These are phyloP conservation scores for Coregonus clupeaformis DNA, from an alignment of 2,113 vertebrate species.

Conservation along the genomic window DNA sequence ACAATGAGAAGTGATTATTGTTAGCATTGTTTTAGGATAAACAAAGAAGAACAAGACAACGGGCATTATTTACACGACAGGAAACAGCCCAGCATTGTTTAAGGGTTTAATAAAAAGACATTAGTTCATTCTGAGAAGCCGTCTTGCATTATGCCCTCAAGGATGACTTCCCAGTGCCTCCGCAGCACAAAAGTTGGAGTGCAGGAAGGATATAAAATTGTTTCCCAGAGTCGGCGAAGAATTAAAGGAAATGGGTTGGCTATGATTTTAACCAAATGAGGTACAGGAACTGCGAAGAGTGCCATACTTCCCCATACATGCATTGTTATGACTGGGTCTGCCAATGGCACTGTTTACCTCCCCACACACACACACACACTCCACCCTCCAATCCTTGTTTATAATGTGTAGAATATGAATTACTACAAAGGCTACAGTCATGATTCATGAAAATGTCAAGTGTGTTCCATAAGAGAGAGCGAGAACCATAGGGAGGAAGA, in stretches of 20 bases:
- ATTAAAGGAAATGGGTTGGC: slow-evolving; percentile 69
- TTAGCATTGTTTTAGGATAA: slow-evolving; percentile 35
- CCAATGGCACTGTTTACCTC: background rate
- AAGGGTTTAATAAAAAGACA: slow-evolving; percentile 43
- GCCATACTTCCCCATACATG: slow-evolving; percentile 54
- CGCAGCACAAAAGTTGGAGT: slow-evolving; percentile 35
- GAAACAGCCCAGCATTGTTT: slow-evolving; percentile 32
- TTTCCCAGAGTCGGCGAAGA: slow-evolving; percentile 76
- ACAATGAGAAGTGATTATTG: slow-evolving; percentile 37
- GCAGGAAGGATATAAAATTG: slow-evolving; percentile 73
- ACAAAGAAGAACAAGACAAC: slow-evolving; percentile 40
- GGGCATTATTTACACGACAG: slow-evolving; percentile 56
- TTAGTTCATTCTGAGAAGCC: slow-evolving; percentile 41
- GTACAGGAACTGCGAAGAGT: slow-evolving; percentile 63
- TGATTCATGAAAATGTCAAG: background rate
- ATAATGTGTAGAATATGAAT: background rate
- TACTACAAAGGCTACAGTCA: background rate
- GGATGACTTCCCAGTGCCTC: slow-evolving; percentile 50
- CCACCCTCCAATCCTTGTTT: background rate
- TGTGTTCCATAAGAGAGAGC: too few species aligned
- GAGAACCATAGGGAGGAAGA: too few species aligned
- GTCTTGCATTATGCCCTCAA: slow-evolving; percentile 36
- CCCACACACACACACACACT: background rate
- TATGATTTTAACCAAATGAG: slow-evolving; percentile 64
- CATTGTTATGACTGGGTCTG: slow-evolving; percentile 40